Evolutionary conservation across 2,113 vertebrate species (phyloP), one percentile per base, ranked within the genome.

Genomic region (Candoia aspera): DNA sequence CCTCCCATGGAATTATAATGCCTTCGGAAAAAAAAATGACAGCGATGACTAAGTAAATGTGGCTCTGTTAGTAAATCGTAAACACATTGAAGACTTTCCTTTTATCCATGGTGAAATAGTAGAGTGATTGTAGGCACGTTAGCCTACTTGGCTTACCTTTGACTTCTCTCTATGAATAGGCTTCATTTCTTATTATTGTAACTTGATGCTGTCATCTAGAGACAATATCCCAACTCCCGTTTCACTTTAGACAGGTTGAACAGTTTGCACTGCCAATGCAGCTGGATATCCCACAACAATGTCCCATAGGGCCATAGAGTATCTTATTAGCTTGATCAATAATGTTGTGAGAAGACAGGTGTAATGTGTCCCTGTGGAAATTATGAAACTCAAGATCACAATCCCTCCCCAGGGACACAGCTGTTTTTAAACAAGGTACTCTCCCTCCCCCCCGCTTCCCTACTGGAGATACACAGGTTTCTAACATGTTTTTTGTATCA

Each of bases 171-270:
- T 94, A 91, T 97, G 97, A 98, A 98, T 97, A 97, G 97, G 95
- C 96, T 97, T 97, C 96, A 95, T 98, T 97, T 96, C 95, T 98
- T 97, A 97, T 95, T 96, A 97, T 96, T 94, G 97, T 98, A 98
- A 98, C 94, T 93, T 92, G 96, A 99, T 96, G 97, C 97, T 97
- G 23, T 91, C 95, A 95, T 95, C 97, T 95, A 93, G 95, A 95
- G 97, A 98, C 97, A 98, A 98, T 98, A 98, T 97, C 97, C 94
- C 91, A 90, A 95, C 96, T 98, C 96, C 95, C 94, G 64, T 97
- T 96, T 97, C 96, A 95, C 93, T 96, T 91, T 92, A 92, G 2
- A 92, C 62, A 42, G 8, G 58, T 90, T 59, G 73, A 86, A 58
- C 93, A 89, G 94, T 92, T 95, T 95, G 97, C 97, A 96, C 95